Evolutionary conservation across 2,888 invertebrate species (phyloP).

Genomic region (Campoplex nolae): DNA sequence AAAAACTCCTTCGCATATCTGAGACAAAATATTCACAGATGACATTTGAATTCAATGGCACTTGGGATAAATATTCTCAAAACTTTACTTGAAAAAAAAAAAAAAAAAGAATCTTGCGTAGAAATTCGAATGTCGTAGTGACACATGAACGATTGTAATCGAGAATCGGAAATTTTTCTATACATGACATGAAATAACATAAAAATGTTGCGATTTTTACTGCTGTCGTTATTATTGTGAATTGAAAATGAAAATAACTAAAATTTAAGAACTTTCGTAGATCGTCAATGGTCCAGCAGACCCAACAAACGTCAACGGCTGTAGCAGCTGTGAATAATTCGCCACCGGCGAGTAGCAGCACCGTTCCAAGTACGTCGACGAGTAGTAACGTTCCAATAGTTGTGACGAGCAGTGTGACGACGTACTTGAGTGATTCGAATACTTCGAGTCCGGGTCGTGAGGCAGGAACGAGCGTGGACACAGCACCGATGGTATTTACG

Average conservation of each 20-base stretch:
- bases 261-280: slow-evolving; percentile 13
- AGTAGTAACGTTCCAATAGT: not conserved
- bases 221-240: no score
- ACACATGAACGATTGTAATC: no score
- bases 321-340: slow-evolving; percentile 40
- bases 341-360: slow-evolving; percentile 47
- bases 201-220: no score
- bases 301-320: slow-evolving; percentile 44
- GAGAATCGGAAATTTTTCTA: no score
- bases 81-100: no score
- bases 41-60: no score
- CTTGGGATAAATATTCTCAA: no score
- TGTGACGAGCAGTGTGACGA: slow-evolving; percentile 40
- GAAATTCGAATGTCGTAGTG: no score
- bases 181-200: no score
- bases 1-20: no score
- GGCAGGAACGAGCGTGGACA: slow-evolving; percentile 63
- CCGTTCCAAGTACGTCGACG: slow-evolving; percentile 31
- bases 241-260: not conserved
- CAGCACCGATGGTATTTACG: slow-evolving; percentile 76
- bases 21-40: no score
- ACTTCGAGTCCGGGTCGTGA: slow-evolving; percentile 67
- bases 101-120: no score
- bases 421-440: slow-evolving; percentile 44
- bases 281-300: slow-evolving; percentile 49